Evolutionary conservation across 2,797 vertebrate genomes (phyloP).

Genomic region (Pseudochromis fuscus): DNA sequence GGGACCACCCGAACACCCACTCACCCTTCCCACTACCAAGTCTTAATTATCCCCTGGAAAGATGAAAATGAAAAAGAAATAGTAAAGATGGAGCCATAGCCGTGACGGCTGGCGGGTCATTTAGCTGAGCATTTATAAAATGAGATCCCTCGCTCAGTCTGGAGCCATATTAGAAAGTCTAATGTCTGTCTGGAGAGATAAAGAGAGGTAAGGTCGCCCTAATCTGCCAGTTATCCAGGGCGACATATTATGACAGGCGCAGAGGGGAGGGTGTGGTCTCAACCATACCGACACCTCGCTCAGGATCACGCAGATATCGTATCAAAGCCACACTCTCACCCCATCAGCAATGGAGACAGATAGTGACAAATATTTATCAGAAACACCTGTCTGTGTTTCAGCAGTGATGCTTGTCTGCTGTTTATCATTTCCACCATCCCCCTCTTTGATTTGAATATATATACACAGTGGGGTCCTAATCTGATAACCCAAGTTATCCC

Average conservation of each 20-base stretch:
- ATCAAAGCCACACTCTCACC: not conserved
- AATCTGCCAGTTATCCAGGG: constrained; percentile 51
- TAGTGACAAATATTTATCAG: not conserved
- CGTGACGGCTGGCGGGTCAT: constrained; percentile 53
- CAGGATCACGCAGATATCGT: not conserved
- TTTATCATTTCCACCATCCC: not conserved
- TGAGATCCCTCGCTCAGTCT: constrained; percentile 46
- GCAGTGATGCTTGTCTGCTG: not conserved
- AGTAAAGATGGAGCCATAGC: constrained; percentile 57
- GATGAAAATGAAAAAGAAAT: constrained; percentile 67
- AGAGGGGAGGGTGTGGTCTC: constrained; percentile 14
- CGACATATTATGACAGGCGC: constrained; percentile 26
- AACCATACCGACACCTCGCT: not conserved
- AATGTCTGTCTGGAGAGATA: constrained; percentile 68
- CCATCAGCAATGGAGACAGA: constrained; percentile 22
- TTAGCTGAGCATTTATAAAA: constrained; percentile 65
- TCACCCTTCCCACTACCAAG: constrained; percentile 16
- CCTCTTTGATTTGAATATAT: not conserved
- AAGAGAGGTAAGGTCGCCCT: constrained; percentile 51
- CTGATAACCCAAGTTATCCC: not conserved
- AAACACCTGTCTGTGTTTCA: not conserved
- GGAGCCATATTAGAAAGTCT: constrained; percentile 64
- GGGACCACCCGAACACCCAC: not conserved
- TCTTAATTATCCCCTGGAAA: constrained; percentile 66
- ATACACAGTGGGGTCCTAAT: not conserved